Percentiles rank a stretch among this genome's conserved stretches.
Evolutionary conservation across 1,140 invertebrate genomes (phyloP).

Genomic region (Apis laboriosa): DNA sequence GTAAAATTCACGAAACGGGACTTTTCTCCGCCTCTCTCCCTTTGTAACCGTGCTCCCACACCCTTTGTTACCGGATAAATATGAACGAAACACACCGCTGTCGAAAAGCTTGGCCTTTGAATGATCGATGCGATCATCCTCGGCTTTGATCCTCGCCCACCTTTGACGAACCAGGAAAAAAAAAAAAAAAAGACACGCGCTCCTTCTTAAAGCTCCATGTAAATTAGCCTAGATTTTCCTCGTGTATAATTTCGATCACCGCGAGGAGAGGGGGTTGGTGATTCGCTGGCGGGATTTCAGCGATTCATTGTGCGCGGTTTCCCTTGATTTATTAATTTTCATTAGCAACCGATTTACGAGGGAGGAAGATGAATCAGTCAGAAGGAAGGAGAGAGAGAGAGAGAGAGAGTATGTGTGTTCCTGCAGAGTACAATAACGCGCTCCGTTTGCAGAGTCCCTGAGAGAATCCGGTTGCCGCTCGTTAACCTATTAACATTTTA

Average conservation of each 20-base stretch:
- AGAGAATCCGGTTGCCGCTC: constrained; percentile 42
- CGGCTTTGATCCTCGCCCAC: too few species aligned
- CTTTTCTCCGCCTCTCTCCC: neutral
- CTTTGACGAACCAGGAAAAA: too few species aligned
- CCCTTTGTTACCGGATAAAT: constrained; percentile 27
- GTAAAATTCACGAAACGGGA: constrained; percentile 40
- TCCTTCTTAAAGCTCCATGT: too few species aligned
- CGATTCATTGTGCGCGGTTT: neutral
- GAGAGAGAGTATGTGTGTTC: neutral
- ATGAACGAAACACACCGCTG: neutral
- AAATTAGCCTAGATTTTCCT: too few species aligned
- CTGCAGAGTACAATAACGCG: constrained; percentile 4
- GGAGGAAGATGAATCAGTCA: constrained; percentile 1
- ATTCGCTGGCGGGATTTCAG: too few species aligned
- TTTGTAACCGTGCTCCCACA: constrained; percentile 28
- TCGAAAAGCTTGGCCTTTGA: too few species aligned
- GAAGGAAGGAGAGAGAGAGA: too few species aligned
- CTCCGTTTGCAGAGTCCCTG: constrained; percentile 23
- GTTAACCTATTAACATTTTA: constrained; percentile 71
- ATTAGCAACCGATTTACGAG: constrained; percentile 21
- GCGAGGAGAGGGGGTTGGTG: neutral
- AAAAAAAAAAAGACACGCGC: too few species aligned
- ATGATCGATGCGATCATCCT: too few species aligned
- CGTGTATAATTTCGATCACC: constrained; percentile 7
- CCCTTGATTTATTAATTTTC: constrained; percentile 47